Evolutionary conservation across 2,797 vertebrate genomes (phyloP).

Genomic region (Columba guinea): DNA sequence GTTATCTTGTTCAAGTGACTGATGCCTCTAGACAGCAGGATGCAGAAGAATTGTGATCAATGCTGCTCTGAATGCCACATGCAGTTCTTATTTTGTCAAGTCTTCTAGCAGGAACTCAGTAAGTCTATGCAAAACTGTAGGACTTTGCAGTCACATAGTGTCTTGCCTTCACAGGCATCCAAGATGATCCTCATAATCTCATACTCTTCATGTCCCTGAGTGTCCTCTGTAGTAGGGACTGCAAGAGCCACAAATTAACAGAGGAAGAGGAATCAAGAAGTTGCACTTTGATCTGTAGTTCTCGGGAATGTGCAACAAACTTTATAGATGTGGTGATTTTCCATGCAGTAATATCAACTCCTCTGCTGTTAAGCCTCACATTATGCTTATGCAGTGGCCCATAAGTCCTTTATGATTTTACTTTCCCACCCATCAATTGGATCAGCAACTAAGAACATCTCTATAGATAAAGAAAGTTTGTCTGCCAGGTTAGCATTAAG

Average conservation of each 20-base stretch:
- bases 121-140: neutral
- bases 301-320: neutral
- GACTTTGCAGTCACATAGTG: neutral
- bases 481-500: neutral
- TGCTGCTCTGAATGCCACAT: neutral
- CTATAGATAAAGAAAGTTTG: neutral
- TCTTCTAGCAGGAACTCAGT: neutral
- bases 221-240: neutral
- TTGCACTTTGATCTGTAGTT: neutral
- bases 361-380: neutral
- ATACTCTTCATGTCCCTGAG: neutral
- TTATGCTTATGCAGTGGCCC: neutral
- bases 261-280: neutral
- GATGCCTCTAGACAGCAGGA: neutral
- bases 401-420: neutral
- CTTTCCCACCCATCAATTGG: neutral
- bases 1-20: neutral
- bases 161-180: neutral
- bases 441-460: neutral
- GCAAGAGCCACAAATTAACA: neutral
- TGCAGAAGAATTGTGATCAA: neutral
- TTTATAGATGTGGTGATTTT: neutral
- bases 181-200: neutral
- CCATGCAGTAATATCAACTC: neutral
- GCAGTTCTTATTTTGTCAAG: neutral